phyloP scores from a whole-genome alignment of 1,140 invertebrate genomes.

The Leguminivora glycinivorella region DNA sequence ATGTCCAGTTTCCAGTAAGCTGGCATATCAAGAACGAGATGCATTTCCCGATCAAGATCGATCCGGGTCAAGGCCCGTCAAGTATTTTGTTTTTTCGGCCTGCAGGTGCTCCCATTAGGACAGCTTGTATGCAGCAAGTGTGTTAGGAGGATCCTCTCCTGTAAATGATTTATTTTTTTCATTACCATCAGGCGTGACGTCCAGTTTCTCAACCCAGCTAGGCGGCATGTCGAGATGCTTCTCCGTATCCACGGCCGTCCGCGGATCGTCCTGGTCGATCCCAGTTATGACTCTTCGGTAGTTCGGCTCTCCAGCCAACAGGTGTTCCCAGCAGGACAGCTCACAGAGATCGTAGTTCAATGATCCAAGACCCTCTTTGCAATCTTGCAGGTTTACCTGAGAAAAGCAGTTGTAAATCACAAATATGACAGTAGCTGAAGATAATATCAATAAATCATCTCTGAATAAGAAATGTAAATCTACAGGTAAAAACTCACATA shows the following conservation, averaged over 20 bases:
- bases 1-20: constrained; percentile 87
- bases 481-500: constrained; percentile 84
- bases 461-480: too few species aligned
- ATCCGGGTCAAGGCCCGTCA: constrained; percentile 74
- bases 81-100: constrained; percentile 81
- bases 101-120: constrained; percentile 85
- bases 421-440: too few species aligned
- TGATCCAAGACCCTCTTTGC: constrained; percentile 38
- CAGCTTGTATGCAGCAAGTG: too few species aligned
- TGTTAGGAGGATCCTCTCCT: neutral
- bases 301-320: constrained; percentile 83
- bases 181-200: constrained; percentile 80
- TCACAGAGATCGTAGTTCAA: constrained; percentile 80
- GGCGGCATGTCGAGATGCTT: constrained; percentile 90
- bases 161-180: neutral
- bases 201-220: constrained; percentile 87
- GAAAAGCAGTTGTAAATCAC: too few species aligned
- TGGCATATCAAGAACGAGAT: constrained; percentile 90
- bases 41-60: constrained; percentile 82
- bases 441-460: too few species aligned
- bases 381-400: constrained; percentile 67
- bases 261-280: constrained; percentile 71
- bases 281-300: constrained; percentile 75
- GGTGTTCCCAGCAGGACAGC: constrained; percentile 83
- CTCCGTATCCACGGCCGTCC: constrained; percentile 77